Evolutionary conservation across 2,888 invertebrate species (phyloP), one percentile per base, ranked within the genome.

Genomic region (Uloborus plumipes): DNA sequence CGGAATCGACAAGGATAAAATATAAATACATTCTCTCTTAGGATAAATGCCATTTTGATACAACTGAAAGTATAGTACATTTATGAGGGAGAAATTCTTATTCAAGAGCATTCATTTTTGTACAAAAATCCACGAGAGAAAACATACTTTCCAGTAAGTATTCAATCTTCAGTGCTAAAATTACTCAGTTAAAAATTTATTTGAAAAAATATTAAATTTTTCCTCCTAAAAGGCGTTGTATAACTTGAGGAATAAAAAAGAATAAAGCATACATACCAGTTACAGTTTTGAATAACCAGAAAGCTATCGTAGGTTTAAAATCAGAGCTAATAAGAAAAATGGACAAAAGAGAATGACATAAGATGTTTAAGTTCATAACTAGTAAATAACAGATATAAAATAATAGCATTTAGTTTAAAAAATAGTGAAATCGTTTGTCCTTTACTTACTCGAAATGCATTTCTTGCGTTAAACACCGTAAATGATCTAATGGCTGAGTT

Each of bases 281-380:
- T 9, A 98, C 92, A 3, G 98, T 98, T 89, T 95, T 94, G 89
- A 97, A 98, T 39, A 98, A 92, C 98, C 98, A 98, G 89, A 95
- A 98, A 0, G 94, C 94, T 85, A 98, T 96, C 13, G 96, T 96
- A 0, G 97, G 97, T 87, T 95, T 93, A 87, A 96, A 96, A 89
- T 98, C 98, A 0, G 97, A 97, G 15, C 84, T 84, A 26, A 18
- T 53, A 55, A 20, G 1, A 61, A 67, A 59, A 50, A 11, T 11
- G 18, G 18, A 65, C 14, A 16, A 16, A 20, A 7, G 26, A 1
- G 2, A 55, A 16, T 53, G n/a, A 9, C 13, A 16, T n/a, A 67
- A 50, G 39, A 2, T 39, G 39, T 39, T 11, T 2, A 59, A 14
- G n/a, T 59, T 20, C 20, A 13, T 22, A 59, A 59, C 22, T 22